Percentiles rank a stretch among this genome's conserved stretches.
Conservation (phyloP, 2,888 invertebrate species). For the Hypercompe scribonia region DNA sequence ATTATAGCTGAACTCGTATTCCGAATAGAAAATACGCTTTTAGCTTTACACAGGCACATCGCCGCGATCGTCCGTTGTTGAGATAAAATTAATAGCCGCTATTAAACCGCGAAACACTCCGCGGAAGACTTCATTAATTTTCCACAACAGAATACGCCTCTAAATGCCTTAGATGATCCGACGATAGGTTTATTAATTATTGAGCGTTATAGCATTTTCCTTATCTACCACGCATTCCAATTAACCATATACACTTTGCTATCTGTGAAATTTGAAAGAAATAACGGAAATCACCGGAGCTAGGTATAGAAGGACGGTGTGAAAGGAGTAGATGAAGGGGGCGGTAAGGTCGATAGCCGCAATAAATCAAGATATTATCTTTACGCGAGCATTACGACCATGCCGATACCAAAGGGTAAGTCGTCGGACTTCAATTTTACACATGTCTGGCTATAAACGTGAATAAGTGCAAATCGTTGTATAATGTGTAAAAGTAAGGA, state of each 20-base stretch:
- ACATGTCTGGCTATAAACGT: conserved; percentile 35
- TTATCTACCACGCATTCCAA: conserved; percentile 53
- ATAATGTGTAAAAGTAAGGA: background rate
- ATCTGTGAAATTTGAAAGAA: conserved; percentile 37
- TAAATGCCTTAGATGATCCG: conserved; percentile 73
- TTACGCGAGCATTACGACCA: conserved; percentile 73
- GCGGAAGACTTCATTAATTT: conserved; percentile 85
- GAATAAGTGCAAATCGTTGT: background rate
- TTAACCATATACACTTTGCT: conserved; percentile 33
- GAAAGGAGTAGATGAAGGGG: conserved; percentile 33
- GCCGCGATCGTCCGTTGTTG: conserved; percentile 71
- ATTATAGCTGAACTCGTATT: conserved; percentile 58
- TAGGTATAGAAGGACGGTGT: conserved; percentile 46
- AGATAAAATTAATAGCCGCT: conserved; percentile 84
- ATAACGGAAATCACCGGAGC: conserved; percentile 57
- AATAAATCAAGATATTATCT: conserved; percentile 85
- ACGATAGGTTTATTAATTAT: conserved; percentile 83
- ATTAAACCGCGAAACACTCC: conserved; percentile 82
- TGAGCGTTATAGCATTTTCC: conserved; percentile 65
- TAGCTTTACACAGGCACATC: conserved; percentile 36
- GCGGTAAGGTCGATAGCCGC: conserved; percentile 72
- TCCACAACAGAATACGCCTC: conserved; percentile 77
- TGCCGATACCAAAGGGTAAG: conserved; percentile 77
- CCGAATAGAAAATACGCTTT: conserved; percentile 56
- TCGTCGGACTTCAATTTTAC: conserved; percentile 60